Conservation (phyloP, 1,140 invertebrate genomes). For the Ceratina calcarata region DNA sequence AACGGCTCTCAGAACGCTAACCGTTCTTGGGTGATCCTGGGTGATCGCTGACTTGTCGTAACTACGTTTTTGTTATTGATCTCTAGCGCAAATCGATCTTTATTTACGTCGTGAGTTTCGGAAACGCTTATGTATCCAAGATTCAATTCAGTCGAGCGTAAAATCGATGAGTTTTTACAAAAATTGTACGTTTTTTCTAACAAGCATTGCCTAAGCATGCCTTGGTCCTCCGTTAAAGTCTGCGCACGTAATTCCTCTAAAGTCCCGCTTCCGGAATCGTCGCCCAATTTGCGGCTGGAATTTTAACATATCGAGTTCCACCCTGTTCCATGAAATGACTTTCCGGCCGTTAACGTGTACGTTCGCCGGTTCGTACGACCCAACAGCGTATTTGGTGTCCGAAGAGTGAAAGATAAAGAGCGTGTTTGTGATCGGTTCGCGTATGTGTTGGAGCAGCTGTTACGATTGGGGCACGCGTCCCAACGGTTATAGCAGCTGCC, state of each 20-base stretch:
- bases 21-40: too few relatives aligned
- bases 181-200: background rate
- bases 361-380: slow-evolving; percentile 19
- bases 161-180: background rate
- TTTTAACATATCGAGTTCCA: slow-evolving; percentile 23
- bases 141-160: too few relatives aligned
- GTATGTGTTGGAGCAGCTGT: slow-evolving; percentile 70
- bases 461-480: slow-evolving; percentile 74
- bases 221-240: background rate
- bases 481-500: slow-evolving; percentile 79
- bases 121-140: too few relatives aligned
- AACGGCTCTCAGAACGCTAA: too few relatives aligned
- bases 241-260: background rate
- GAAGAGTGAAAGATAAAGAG: slow-evolving; percentile 51
- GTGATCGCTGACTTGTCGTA: too few relatives aligned
- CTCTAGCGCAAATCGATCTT: background rate
- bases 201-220: too few relatives aligned
- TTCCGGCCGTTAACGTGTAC: slow-evolving; percentile 59
- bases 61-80: too few relatives aligned
- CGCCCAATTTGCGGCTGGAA: background rate
- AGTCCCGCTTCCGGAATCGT: background rate
- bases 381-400: slow-evolving; percentile 21
- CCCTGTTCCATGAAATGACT: slow-evolving; percentile 48
- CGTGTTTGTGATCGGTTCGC: slow-evolving; percentile 61
- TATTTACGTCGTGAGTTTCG: background rate